These are phyloP conservation scores for Nanorana parkeri DNA, from an alignment of 2,113 vertebrate species.

Conservation along the genomic window DNA sequence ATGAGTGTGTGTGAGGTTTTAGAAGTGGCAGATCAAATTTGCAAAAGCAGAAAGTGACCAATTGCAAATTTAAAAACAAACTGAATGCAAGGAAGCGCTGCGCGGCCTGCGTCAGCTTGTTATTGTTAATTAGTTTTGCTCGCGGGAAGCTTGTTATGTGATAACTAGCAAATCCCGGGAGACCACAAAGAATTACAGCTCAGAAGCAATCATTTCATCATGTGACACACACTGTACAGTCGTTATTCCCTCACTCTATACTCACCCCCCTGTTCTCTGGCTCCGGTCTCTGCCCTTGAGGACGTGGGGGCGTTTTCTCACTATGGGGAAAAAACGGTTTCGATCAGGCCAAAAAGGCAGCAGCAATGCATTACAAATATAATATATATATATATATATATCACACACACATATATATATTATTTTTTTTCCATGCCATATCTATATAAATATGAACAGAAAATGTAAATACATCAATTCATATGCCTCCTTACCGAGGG, in stretches of 20 bases:
- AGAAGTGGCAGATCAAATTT: too few relatives aligned
- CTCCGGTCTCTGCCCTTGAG: constrained; percentile 96
- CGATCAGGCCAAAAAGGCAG: not conserved
- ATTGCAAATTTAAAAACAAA: constrained; percentile 6
- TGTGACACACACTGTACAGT: constrained; percentile 51
- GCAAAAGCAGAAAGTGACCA: constrained; percentile 15
- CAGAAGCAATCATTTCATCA: constrained; percentile 72
- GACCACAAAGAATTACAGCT: constrained; percentile 54
- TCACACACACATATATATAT: not conserved
- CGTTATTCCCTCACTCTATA: constrained; percentile 34
- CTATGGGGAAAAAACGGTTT: constrained; percentile 70
- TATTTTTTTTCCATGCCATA: too few relatives aligned
- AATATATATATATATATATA: too few relatives aligned
- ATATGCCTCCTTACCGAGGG: constrained; percentile 81
- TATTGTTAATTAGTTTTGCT: constrained; percentile 41
- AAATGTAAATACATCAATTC: too few relatives aligned
- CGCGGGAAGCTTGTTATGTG: constrained; percentile 36
- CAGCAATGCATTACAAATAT: not conserved
- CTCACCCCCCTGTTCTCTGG: constrained; percentile 97
- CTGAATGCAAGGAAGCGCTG: constrained; percentile 23
- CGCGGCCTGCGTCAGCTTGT: not conserved
- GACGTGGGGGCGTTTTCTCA: constrained; percentile 96
- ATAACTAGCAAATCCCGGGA: constrained; percentile 49
- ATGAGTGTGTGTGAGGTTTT: too few relatives aligned
- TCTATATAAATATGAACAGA: too few relatives aligned